Conservation (phyloP, 2,888 invertebrate species). For the Brenthis ino region DNA sequence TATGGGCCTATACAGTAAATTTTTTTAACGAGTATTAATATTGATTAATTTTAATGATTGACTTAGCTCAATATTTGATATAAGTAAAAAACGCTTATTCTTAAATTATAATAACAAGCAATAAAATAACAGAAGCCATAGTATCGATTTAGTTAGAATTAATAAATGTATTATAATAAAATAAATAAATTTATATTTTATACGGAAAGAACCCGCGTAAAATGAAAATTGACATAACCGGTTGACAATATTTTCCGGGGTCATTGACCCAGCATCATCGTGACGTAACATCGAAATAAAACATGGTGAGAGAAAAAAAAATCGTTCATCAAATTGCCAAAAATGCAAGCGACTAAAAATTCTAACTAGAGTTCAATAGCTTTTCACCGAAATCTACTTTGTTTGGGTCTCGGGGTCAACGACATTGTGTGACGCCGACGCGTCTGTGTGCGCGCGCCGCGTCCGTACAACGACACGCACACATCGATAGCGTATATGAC, state of each 20-base stretch:
- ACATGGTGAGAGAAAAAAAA: constrained; percentile 30
- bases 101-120: neutral
- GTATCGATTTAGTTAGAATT: too few relatives aligned
- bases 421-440: constrained; percentile 70
- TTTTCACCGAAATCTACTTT: constrained; percentile 82
- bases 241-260: constrained; percentile 68
- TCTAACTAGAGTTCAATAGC: constrained; percentile 80
- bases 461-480: constrained; percentile 63
- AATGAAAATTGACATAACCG: constrained; percentile 43
- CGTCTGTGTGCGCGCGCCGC: constrained; percentile 69
- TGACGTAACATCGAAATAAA: constrained; percentile 50
- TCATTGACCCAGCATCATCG: constrained; percentile 52
- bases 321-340: constrained; percentile 52
- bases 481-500: constrained; percentile 49
- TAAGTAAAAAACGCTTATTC: neutral
- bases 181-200: neutral
- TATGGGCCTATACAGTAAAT: neutral
- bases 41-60: neutral
- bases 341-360: constrained; percentile 64
- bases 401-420: constrained; percentile 80
- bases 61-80: neutral
- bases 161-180: too few relatives aligned
- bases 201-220: constrained; percentile 17
- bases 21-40: neutral
- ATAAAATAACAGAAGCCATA: too few relatives aligned